Evolutionary conservation across 2,113 vertebrate genomes (phyloP), one percentile per base, ranked within the genome.

Genomic region (Motacilla tschutschensis): DNA sequence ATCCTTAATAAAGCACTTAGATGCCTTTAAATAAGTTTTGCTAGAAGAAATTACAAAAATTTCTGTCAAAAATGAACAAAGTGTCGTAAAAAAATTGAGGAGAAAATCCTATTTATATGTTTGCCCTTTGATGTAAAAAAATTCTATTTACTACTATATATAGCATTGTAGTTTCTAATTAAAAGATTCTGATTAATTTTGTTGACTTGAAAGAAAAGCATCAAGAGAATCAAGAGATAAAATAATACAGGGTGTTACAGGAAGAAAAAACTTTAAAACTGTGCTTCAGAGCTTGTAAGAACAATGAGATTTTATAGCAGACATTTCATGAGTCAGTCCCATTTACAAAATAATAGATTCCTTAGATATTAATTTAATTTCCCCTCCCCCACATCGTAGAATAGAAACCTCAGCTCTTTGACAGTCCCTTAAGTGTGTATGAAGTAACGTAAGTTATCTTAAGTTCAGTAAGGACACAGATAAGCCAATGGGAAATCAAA

Each of bases 121-220:
- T 84, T 69, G 8, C 8, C 20, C 16, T 84, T 69, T 72, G 46
- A 69, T 58, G 31, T 25, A 86, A 83, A 53, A 18, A 67, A 50
- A 4, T 44, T 69, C 9, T 70, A 53, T 75, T 79, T 88, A 38
- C 29, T 72, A 44, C 50, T 84, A 86, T 69, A 54, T 86, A 76
- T 60, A 91, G 44, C 10, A 41, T 14, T 46, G 25, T 67, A 22
- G 17, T 64, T 90, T 76, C 66, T 81, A 69, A 86, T 78, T 64
- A 84, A 78, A 93, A 88, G 35, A 81, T 75, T 80, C n/a, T 69
- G 35, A 88, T 76, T 43, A 62, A 69, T 81, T 88, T 53, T 86
- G 46, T 81, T 50, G 17, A 46, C 21, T 81, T 14, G 1, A 48
- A 89, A 78, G 51, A 80, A 73, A 85, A 72, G 44, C 41, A 76